These are phyloP conservation scores for Dinocampus coccinellae DNA, from an alignment of 2,888 invertebrate genomes.

Conservation along the genomic window DNA sequence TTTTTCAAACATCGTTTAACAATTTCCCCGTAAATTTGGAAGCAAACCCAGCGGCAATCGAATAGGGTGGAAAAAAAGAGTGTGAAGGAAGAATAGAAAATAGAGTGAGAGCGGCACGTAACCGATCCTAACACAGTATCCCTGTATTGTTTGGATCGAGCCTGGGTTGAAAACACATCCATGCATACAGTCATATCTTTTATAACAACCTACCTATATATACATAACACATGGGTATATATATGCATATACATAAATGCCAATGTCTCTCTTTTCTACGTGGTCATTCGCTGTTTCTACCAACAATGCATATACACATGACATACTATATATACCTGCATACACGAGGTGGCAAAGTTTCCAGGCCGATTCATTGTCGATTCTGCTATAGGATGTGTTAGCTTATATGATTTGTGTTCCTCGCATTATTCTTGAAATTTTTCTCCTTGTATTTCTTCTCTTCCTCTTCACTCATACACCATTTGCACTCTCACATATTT, in stretches of 20 bases:
- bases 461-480: too few relatives aligned
- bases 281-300: not conserved
- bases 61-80: slow-evolving; percentile 1
- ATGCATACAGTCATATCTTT: slow-evolving; percentile 26
- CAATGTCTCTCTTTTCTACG: not conserved
- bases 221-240: not conserved
- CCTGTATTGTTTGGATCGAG: slow-evolving; percentile 45
- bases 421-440: not conserved
- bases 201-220: slow-evolving; percentile 2
- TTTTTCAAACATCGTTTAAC: slow-evolving; percentile 60
- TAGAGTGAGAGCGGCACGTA: slow-evolving; percentile 35
- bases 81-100: not conserved
- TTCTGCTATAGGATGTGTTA: slow-evolving; percentile 39
- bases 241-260: not conserved
- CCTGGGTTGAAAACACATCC: slow-evolving; percentile 42
- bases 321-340: too few relatives aligned
- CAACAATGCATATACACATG: not conserved
- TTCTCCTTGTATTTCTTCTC: too few relatives aligned
- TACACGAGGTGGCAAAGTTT: slow-evolving; percentile 43
- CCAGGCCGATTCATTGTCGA: slow-evolving; percentile 35
- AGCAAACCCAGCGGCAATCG: not conserved
- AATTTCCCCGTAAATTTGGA: slow-evolving; percentile 55
- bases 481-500: too few relatives aligned
- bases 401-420: slow-evolving; percentile 36
- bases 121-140: slow-evolving; percentile 39